A percentile compares a stretch with the other conserved stretches of the same genome.
Evolutionary conservation across 2,888 invertebrate species (phyloP).

Genomic region (Monoplex corrugatus): DNA sequence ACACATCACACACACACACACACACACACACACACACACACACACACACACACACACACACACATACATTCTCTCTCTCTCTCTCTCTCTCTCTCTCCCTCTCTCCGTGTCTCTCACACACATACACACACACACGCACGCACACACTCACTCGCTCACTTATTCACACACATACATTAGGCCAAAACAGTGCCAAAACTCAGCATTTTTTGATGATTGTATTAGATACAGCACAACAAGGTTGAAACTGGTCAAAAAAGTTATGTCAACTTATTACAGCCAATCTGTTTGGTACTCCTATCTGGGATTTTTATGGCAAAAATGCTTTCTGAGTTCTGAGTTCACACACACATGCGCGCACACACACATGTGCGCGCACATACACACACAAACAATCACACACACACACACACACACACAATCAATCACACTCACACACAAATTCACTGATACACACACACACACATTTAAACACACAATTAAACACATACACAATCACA

Average conservation of each 20-base stretch:
- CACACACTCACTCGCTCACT: neutral
- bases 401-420: neutral
- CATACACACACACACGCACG: neutral
- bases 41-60: neutral
- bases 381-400: neutral
- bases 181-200: too few relatives aligned
- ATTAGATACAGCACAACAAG: too few relatives aligned
- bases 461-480: slow-evolving; percentile 32
- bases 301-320: too few relatives aligned
- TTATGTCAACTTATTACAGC: too few relatives aligned
- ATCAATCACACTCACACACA: neutral
- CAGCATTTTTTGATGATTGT: too few relatives aligned
- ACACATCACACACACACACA: neutral
- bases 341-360: neutral
- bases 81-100: neutral
- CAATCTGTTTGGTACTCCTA: too few relatives aligned
- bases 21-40: neutral
- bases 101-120: too few relatives aligned
- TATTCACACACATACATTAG: neutral
- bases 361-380: neutral
- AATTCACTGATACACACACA: neutral
- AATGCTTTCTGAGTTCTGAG: too few relatives aligned
- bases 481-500: neutral
- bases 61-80: neutral
- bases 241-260: too few relatives aligned